Evolutionary conservation across 23 tunicate genomes (phyloP).

Genomic region (Halocynthia aurantium): DNA sequence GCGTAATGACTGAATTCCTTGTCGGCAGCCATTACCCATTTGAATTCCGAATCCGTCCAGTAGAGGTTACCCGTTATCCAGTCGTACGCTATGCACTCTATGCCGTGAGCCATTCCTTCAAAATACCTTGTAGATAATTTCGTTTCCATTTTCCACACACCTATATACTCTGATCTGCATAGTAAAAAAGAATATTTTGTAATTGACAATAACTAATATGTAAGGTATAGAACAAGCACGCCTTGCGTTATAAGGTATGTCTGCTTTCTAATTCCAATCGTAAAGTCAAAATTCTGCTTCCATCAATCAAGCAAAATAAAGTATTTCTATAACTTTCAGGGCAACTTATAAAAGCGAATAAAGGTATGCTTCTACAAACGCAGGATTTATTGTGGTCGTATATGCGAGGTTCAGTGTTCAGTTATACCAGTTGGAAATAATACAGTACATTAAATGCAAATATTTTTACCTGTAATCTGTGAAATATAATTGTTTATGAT

Average conservation of each 20-base stretch:
- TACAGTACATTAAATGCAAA: neutral
- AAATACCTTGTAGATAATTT: constrained; percentile 10
- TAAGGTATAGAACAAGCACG: too few species aligned
- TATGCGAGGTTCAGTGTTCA: neutral
- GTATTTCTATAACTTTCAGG: too few species aligned
- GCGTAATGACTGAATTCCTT: constrained; percentile 30
- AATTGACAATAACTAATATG: too few species aligned
- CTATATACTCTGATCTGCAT: constrained; percentile 26
- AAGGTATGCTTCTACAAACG: neutral
- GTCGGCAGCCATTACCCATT: constrained; percentile 87
- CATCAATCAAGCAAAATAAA: too few species aligned
- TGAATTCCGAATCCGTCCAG: constrained; percentile 85
- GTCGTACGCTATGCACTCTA: constrained; percentile 80
- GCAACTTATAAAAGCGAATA: neutral
- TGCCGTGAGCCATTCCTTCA: constrained; percentile 81
- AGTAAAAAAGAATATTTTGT: too few species aligned
- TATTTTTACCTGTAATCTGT: constrained; percentile 36
- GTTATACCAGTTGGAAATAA: neutral
- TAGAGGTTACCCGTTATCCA: constrained; percentile 70
- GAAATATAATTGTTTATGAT: constrained; percentile 35
- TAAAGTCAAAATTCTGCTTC: too few species aligned
- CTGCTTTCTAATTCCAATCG: too few species aligned
- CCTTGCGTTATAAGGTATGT: too few species aligned
- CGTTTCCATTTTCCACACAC: constrained; percentile 19
- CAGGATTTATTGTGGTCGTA: neutral